Base-by-base conservation (phyloP, 2,797 vertebrate species). In the Alosa sapidissima region DNA sequence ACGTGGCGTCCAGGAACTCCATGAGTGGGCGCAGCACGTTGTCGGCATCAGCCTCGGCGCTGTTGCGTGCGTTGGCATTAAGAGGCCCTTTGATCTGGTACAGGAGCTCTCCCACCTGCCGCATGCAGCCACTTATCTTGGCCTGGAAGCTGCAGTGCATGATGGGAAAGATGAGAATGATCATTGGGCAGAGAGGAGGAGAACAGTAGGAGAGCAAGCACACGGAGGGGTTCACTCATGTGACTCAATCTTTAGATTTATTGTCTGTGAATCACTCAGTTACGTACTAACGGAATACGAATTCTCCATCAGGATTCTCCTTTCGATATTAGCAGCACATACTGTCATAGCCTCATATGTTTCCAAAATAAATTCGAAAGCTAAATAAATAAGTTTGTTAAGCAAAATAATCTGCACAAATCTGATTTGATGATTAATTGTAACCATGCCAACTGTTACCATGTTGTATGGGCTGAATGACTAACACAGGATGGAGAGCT, bases 1-100 rank as follows among this genome's bases (percentile, higher is more conserved):
- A 99, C 98, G 98, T 98, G 90, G 96, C 94, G 88, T 99, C 98
- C 88, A 99, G 94, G 90, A 99, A 98, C 92, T 99, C 98, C 98
- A 99, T 99, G 84, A 99, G 91, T 0, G 98, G 98, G 81, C 98
- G 93, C 75, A 99, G 95, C 78, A 96, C 95, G 36, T 93, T 91
- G 89, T 99, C 97, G 9, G 97, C 97, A 0, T 99, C 98, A n/a
- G 97, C 96, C 88, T 98, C 97, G 11, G 97, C 96, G 0, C 95
- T 96, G 93, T 93, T 97, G 89, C 94, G 96, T 89, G 95, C 88
- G 16, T 93, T 97, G 84, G 96, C 87, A 13, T 97, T 98, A 81
- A 96, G 96, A 0, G 97, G 95, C 13, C 98, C 97, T 89, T 97
- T 98, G 88, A 98, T 97, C 90, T 98, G 97, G 88, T 95, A 96